A percentile compares a stretch with the other conserved stretches of the same genome.
Evolutionary conservation across 1,140 invertebrate species (phyloP).

Genomic region (Thaumetopoea pityocampa): DNA sequence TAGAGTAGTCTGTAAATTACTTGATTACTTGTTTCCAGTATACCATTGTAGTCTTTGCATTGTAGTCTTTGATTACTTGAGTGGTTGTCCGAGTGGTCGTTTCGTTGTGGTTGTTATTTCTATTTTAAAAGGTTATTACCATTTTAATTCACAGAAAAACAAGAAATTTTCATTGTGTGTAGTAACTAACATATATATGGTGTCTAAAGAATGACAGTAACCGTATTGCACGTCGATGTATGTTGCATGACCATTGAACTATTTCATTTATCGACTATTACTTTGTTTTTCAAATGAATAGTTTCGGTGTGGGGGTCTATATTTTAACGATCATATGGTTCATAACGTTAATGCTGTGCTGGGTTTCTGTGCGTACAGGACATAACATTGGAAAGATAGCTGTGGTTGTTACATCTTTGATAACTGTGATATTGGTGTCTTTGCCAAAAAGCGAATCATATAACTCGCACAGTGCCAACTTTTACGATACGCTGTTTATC

Average conservation of each 20-base stretch:
- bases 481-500: conserved; percentile 60
- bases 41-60: too few relatives aligned
- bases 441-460: conserved; percentile 44
- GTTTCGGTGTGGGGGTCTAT: conserved; percentile 60
- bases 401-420: conserved; percentile 36
- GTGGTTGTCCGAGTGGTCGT: conserved; percentile 13
- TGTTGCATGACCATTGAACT: conserved; percentile 26
- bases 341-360: conserved; percentile 52
- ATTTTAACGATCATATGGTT: conserved; percentile 58
- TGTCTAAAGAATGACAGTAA: conserved; percentile 20
- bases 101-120: conserved; percentile 9
- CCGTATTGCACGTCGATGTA: conserved; percentile 2
- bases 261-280: conserved; percentile 13
- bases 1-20: too few relatives aligned
- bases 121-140: conserved; percentile 22
- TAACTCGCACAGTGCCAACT: conserved; percentile 35
- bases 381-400: conserved; percentile 58
- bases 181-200: conserved; percentile 16
- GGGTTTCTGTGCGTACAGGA: conserved; percentile 59
- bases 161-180: conserved; percentile 14
- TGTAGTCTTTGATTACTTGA: too few relatives aligned
- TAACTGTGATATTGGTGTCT: conserved; percentile 52
- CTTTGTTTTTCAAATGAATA: conserved; percentile 39
- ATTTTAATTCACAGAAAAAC: conserved; percentile 16
- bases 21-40: too few relatives aligned